Conservation (phyloP, 2,888 invertebrate genomes). For the Muschampia plurimacula region DNA sequence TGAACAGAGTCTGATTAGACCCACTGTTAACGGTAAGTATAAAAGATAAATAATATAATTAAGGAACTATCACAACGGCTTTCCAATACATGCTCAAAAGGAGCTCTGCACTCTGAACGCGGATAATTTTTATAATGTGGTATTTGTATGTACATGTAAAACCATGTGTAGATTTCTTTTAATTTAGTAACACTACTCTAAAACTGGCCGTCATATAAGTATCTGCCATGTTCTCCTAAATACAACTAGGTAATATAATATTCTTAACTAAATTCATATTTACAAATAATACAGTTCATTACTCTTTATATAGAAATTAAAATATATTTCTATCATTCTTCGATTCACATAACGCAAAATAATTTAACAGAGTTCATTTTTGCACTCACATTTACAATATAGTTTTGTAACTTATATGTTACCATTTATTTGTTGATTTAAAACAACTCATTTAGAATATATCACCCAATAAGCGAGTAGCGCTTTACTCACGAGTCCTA, state of each 20-base stretch:
- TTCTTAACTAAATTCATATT: slow-evolving; percentile 86
- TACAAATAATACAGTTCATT: slow-evolving; percentile 88
- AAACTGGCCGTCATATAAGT: slow-evolving; percentile 90
- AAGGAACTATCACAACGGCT: slow-evolving; percentile 34
- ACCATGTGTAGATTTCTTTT: slow-evolving; percentile 83
- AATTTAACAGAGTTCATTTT: slow-evolving; percentile 86
- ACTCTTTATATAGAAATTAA: slow-evolving; percentile 84
- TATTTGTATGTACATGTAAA: slow-evolving; percentile 84
- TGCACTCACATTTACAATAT: slow-evolving; percentile 85
- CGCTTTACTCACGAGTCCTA: slow-evolving; percentile 80
- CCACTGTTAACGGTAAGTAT: slow-evolving; percentile 22
- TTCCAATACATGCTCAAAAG: slow-evolving; percentile 29
- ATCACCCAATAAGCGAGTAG: slow-evolving; percentile 85
- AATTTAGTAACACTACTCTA: slow-evolving; percentile 89
- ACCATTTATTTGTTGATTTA: slow-evolving; percentile 75
- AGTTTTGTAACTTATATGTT: slow-evolving; percentile 79
- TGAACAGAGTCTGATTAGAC: slow-evolving; percentile 6
- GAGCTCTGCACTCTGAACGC: slow-evolving; percentile 66
- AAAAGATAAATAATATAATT: slow-evolving; percentile 29
- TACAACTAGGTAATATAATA: slow-evolving; percentile 87
- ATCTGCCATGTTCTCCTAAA: slow-evolving; percentile 87
- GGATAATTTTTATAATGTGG: slow-evolving; percentile 61
- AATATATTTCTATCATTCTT: slow-evolving; percentile 86
- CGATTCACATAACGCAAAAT: slow-evolving; percentile 86
- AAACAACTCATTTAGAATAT: slow-evolving; percentile 83